Percentiles rank a stretch among this genome's conserved stretches.
phyloP scores from a whole-genome alignment of 2,888 invertebrate species.

The Molorchus minor region DNA sequence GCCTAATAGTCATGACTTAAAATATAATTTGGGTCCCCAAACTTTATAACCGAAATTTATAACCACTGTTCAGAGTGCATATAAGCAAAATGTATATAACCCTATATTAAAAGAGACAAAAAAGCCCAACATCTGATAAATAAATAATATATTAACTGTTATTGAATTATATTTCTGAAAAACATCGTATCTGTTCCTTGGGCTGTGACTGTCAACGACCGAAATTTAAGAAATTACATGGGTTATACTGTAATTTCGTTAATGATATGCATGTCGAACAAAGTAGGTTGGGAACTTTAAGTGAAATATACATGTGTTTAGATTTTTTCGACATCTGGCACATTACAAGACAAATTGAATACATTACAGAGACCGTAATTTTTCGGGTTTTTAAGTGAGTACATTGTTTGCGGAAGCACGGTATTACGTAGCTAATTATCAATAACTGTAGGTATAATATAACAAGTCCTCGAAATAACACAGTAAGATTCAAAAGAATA shows the following conservation, averaged over 20 bases:
- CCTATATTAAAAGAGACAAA: no score
- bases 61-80: no score
- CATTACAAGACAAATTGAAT: slow-evolving; percentile 39
- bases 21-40: no score
- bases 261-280: slow-evolving; percentile 55
- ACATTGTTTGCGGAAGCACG: slow-evolving; percentile 38
- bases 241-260: slow-evolving; percentile 52
- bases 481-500: no score
- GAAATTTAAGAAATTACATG: slow-evolving; percentile 54
- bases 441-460: slow-evolving; percentile 21
- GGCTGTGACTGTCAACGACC: slow-evolving; percentile 57
- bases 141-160: no score
- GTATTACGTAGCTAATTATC: slow-evolving; percentile 16
- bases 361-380: slow-evolving; percentile 44
- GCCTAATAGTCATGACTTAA: no score
- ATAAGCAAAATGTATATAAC: no score
- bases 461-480: not conserved
- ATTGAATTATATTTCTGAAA: no score
- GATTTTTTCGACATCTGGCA: slow-evolving; percentile 50
- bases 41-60: no score
- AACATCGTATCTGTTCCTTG: slow-evolving; percentile 42
- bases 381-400: slow-evolving; percentile 38
- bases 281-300: slow-evolving; percentile 51
- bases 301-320: slow-evolving; percentile 47
- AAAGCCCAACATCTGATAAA: no score